A percentile compares a stretch with the other conserved stretches of the same genome.
Evolutionary conservation across 2,888 invertebrate genomes (phyloP).

Genomic region (Cheilosia variabilis): DNA sequence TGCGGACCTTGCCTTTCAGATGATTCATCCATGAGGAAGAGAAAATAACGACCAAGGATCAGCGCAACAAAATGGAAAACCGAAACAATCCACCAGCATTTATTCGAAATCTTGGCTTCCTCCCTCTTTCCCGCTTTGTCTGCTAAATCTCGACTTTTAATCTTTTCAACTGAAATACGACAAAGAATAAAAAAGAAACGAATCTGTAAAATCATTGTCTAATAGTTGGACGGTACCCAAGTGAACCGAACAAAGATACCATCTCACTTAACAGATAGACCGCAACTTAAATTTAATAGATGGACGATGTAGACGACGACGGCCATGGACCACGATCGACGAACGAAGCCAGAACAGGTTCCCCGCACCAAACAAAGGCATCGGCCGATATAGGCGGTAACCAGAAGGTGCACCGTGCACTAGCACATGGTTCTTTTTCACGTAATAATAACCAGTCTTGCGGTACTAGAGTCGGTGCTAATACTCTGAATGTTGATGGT

Average conservation of each 20-base stretch:
- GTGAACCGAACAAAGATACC: slow-evolving; percentile 56
- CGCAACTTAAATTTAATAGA: slow-evolving; percentile 68
- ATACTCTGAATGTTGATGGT: slow-evolving; percentile 2
- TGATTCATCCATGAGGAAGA: slow-evolving; percentile 60
- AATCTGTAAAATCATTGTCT: slow-evolving; percentile 67
- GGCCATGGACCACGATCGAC: slow-evolving; percentile 10
- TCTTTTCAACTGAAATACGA: slow-evolving; percentile 28
- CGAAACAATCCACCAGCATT: slow-evolving; percentile 58
- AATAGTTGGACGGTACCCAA: slow-evolving; percentile 57
- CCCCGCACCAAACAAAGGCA: slow-evolving; percentile 27
- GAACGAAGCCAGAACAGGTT: slow-evolving; percentile 39
- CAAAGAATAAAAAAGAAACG: not conserved
- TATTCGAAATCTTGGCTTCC: slow-evolving; percentile 24
- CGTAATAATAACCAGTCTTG: slow-evolving; percentile 61
- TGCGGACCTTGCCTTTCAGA: slow-evolving; percentile 7
- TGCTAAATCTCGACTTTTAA: slow-evolving; percentile 63
- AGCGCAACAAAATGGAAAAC: slow-evolving; percentile 56
- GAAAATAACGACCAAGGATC: slow-evolving; percentile 69
- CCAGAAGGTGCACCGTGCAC: slow-evolving; percentile 35
- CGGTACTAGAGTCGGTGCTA: not conserved
- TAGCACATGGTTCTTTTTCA: slow-evolving; percentile 56
- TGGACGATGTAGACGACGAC: not conserved
- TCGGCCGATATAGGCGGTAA: slow-evolving; percentile 4
- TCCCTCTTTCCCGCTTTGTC: slow-evolving; percentile 16
- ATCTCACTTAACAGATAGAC: slow-evolving; percentile 73